Evolutionary conservation across 2,888 invertebrate genomes (phyloP), one percentile per base, ranked within the genome.

Genomic region (Syrphus vitripennis): DNA sequence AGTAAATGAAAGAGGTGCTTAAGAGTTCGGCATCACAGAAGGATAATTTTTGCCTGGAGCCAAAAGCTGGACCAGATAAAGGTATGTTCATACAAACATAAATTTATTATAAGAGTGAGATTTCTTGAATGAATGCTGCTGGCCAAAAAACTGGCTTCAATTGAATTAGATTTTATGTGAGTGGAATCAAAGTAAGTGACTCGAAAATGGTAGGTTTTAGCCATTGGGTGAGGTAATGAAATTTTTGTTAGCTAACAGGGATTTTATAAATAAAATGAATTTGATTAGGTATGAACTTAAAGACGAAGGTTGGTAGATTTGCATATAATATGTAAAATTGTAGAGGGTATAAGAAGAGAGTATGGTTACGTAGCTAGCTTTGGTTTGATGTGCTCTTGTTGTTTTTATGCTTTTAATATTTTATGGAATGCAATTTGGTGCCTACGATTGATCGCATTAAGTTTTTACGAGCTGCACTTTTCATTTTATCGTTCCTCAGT

Each of bases 161-260:
- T 79, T 72, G 67, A 79, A 67, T 79, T 79, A 79, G 37, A 37
- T 65, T 48, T 31, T 57, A 57, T 72, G 48, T 40, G 67, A 79
- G 63, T 26, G n/a, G 37, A 72, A 79, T 72, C 40, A 65, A 50
- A 72, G 37, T 72, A 19, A 57, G 34, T 67, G 55, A 65, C 24
- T 78, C 26, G 71, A 55, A 70, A 78, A 42, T 42, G n/a, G 40
- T 48, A n/a, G n/a, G n/a, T n/a, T n/a, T n/a, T n/a, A n/a, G n/a
- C n/a, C n/a, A 29, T 31, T 19, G 16, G 50, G 24, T 14, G 24
- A 26, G n/a, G 50, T 65, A 50, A 65, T 72, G 26, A 53, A 55
- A 53, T 67, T 55, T 31, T 34, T 50, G 67, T 67, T 31, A 40
- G 40, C 40, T 61, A 7, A n/a, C 61, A 61, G 24, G 19, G 45